A percentile compares a stretch with the other conserved stretches of the same genome.
Evolutionary conservation across 2,797 vertebrate species (phyloP).

Genomic region (Muscicapa comitata): DNA sequence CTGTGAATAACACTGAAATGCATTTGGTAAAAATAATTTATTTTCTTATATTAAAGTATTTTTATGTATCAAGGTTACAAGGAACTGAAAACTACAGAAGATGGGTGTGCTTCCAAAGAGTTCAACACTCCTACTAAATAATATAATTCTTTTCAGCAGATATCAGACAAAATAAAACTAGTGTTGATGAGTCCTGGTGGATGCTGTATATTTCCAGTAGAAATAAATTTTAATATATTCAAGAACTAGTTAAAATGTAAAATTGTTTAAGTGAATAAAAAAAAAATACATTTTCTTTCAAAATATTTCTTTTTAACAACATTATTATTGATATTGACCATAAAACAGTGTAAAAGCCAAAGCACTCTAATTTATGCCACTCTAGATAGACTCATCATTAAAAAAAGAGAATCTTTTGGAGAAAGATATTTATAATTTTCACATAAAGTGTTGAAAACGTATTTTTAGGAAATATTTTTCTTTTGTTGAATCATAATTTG

Average conservation of each 20-base stretch:
- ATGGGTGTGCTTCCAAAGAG: neutral
- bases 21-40: neutral
- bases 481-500: neutral
- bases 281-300: neutral
- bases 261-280: neutral
- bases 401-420: neutral
- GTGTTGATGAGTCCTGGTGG: neutral
- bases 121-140: neutral
- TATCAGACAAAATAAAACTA: conserved; percentile 9
- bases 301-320: neutral
- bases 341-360: neutral
- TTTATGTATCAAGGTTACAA: neutral
- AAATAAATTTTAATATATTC: neutral
- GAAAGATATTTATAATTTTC: neutral
- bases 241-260: neutral
- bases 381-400: neutral
- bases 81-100: neutral
- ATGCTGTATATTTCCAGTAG: neutral
- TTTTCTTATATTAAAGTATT: neutral
- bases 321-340: neutral
- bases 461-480: neutral
- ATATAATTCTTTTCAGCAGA: neutral
- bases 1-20: neutral
- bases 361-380: neutral
- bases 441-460: neutral